Percentiles rank a stretch among this genome's conserved stretches.
These are phyloP conservation scores for Cactoblastis cactorum DNA, from an alignment of 2,888 invertebrate species.

Conservation along the genomic window DNA sequence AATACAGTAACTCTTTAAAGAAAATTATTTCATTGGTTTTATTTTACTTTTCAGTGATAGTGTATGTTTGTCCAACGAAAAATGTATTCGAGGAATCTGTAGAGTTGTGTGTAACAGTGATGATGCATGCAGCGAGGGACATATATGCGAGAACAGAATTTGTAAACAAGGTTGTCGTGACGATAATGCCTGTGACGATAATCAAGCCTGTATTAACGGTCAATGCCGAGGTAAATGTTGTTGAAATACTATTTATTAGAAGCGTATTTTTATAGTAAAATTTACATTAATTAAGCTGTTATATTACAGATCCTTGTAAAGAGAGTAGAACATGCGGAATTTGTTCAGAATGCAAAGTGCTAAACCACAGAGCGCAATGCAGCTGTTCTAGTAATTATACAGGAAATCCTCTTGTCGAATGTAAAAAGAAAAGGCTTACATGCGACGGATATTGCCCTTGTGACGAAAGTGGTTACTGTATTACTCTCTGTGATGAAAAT, in stretches of 20 bases:
- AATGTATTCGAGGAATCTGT: slow-evolving; percentile 90
- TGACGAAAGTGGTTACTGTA: slow-evolving; percentile 89
- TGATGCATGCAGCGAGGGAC: slow-evolving; percentile 86
- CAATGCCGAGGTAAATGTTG: slow-evolving; percentile 84
- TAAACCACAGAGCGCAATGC: slow-evolving; percentile 91
- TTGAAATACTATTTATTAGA: neutral
- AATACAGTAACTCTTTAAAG: no score
- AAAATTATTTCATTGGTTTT: neutral
- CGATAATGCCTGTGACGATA: slow-evolving; percentile 86
- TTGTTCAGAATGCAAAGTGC: slow-evolving; percentile 90
- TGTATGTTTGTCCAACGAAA: slow-evolving; percentile 90
- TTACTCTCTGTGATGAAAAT: slow-evolving; percentile 82
- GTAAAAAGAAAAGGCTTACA: slow-evolving; percentile 83
- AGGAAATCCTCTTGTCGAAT: slow-evolving; percentile 90
- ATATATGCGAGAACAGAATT: slow-evolving; percentile 92
- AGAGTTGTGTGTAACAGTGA: slow-evolving; percentile 93
- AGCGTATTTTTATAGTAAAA: neutral
- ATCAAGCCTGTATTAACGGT: slow-evolving; percentile 89
- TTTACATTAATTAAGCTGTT: neutral
- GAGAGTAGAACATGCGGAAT: slow-evolving; percentile 87
- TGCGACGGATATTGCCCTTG: slow-evolving; percentile 90
- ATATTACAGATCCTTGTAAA: slow-evolving; percentile 85
- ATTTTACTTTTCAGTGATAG: slow-evolving; percentile 81
- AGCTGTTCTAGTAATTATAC: slow-evolving; percentile 89
- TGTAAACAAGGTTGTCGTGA: slow-evolving; percentile 93